A percentile compares a stretch with the other conserved stretches of the same genome.
phyloP scores from a whole-genome alignment of 2,113 vertebrate genomes.

The Gavia stellata region DNA sequence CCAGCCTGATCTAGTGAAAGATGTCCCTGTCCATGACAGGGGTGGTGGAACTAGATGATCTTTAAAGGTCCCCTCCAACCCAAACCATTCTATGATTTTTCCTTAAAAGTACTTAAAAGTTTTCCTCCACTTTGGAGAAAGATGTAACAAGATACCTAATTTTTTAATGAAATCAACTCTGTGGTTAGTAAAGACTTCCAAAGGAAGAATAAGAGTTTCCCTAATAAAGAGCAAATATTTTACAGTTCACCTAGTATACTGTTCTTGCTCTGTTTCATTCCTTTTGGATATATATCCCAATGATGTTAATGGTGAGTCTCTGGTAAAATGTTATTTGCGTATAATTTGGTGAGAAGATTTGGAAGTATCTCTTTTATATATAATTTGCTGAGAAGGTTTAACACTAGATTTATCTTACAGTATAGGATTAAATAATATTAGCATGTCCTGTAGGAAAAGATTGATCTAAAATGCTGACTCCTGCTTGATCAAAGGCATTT shows the following conservation, averaged over 20 bases:
- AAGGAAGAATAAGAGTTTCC: neutral
- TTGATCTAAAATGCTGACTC: neutral
- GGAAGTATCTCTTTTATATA: neutral
- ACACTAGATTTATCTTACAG: neutral
- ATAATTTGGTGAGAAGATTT: neutral
- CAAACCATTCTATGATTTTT: no score
- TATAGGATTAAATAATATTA: neutral
- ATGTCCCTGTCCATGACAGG: no score
- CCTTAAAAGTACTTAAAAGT: no score
- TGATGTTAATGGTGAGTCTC: neutral
- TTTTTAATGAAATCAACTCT: neutral
- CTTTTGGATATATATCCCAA: neutral
- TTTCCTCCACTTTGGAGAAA: neutral
- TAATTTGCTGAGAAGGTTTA: neutral
- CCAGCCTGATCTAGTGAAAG: no score
- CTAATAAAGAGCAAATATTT: neutral
- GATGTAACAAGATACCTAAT: neutral
- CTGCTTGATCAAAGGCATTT: neutral
- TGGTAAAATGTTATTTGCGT: neutral
- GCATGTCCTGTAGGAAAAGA: neutral
- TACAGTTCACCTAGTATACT: neutral
- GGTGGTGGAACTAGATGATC: no score
- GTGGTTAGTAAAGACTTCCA: neutral
- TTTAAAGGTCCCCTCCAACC: no score
- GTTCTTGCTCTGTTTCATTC: neutral